phyloP scores from a whole-genome alignment of 1,140 invertebrate species.

The Hycleus cichorii region DNA sequence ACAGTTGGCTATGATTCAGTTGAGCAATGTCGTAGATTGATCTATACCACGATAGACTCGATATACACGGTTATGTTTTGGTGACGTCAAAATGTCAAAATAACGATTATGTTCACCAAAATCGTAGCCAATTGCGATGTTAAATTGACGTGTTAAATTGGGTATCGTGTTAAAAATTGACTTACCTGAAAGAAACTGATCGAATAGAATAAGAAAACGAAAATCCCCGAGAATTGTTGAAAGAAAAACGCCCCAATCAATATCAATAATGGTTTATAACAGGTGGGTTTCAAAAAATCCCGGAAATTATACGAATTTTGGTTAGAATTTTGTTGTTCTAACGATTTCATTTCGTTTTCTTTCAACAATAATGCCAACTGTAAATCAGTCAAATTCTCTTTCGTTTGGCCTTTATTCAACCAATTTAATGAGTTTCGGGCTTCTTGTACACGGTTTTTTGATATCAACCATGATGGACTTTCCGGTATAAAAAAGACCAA shows the following conservation, averaged over 20 bases:
- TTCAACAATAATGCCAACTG: slow-evolving; percentile 38
- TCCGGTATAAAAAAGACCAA: slow-evolving; percentile 55
- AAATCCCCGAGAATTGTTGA: slow-evolving; percentile 54
- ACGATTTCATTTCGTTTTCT: slow-evolving; percentile 40
- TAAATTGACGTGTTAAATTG: too few relatives aligned
- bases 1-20: too few relatives aligned
- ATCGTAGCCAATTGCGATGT: too few relatives aligned
- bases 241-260: slow-evolving; percentile 49
- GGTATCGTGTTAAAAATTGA: not conserved
- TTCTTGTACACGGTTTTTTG: slow-evolving; percentile 46
- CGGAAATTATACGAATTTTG: slow-evolving; percentile 32
- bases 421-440: slow-evolving; percentile 47
- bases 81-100: too few relatives aligned
- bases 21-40: too few relatives aligned
- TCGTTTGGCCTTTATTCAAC: slow-evolving; percentile 34
- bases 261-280: slow-evolving; percentile 50
- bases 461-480: slow-evolving; percentile 55
- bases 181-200: slow-evolving; percentile 51
- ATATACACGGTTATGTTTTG: too few relatives aligned
- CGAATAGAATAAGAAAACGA: slow-evolving; percentile 61
- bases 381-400: slow-evolving; percentile 28
- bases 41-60: too few relatives aligned
- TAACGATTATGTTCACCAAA: too few relatives aligned
- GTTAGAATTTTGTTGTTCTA: slow-evolving; percentile 33
- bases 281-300: slow-evolving; percentile 45